Evolutionary conservation across 2,113 vertebrate genomes (phyloP).

Genomic region (Nibea coibor): DNA sequence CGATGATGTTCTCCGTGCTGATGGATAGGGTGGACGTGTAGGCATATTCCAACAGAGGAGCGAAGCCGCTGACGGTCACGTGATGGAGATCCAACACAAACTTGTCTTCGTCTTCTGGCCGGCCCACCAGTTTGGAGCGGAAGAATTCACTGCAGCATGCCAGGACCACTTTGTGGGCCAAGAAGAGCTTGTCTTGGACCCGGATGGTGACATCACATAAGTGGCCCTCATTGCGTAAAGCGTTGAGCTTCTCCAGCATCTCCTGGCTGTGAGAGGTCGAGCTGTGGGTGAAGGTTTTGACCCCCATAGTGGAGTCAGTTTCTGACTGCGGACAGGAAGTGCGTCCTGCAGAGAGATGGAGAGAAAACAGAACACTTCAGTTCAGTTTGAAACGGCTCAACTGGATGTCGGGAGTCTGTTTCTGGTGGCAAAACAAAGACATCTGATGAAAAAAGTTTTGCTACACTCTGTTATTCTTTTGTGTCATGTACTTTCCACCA

Average conservation of each 20-base stretch:
- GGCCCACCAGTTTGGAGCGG: constrained; percentile 91
- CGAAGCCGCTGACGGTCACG: constrained; percentile 96
- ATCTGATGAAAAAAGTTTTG: background rate
- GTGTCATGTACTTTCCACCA: background rate
- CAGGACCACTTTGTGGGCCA: constrained; percentile 93
- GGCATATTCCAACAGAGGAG: constrained; percentile 96
- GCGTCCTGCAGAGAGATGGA: constrained; percentile 54
- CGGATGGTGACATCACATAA: constrained; percentile 95
- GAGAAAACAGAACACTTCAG: background rate
- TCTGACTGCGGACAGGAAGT: constrained; percentile 28
- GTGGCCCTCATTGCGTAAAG: constrained; percentile 91
- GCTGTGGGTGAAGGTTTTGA: constrained; percentile 95
- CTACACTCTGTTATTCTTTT: background rate
- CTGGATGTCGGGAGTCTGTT: background rate
- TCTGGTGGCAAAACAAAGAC: background rate
- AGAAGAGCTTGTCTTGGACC: constrained; percentile 94
- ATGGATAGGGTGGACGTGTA: constrained; percentile 98
- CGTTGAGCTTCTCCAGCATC: constrained; percentile 95
- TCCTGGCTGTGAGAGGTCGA: constrained; percentile 93
- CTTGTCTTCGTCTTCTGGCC: constrained; percentile 90
- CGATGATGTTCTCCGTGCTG: constrained; percentile 98
- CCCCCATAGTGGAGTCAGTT: constrained; percentile 86
- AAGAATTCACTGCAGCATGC: constrained; percentile 96
- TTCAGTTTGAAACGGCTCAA: background rate
- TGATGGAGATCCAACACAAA: constrained; percentile 97